A percentile compares a stretch with the other conserved stretches of the same genome.
phyloP scores from a whole-genome alignment of 2,888 invertebrate species.

The Cyaniris semiargus region DNA sequence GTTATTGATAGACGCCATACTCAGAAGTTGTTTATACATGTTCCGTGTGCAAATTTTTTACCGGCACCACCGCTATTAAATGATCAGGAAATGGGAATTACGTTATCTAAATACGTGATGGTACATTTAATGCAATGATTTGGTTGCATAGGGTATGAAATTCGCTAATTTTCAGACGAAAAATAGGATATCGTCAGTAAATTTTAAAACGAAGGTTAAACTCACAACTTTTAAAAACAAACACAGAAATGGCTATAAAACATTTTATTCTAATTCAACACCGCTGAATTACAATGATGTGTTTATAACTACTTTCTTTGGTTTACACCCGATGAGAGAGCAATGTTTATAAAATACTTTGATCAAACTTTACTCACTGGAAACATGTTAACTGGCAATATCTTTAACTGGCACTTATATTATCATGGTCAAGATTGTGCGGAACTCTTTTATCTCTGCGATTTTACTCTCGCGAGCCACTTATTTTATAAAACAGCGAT shows the following conservation, averaged over 20 bases:
- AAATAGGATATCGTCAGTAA: no score
- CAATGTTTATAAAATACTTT: not conserved
- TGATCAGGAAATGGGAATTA: slow-evolving; percentile 3
- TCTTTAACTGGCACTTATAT: not conserved
- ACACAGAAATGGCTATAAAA: not conserved
- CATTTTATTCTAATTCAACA: slow-evolving; percentile 9
- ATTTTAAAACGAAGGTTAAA: not conserved
- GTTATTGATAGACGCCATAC: not conserved
- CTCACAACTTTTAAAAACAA: not conserved
- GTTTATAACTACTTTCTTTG: slow-evolving; percentile 1
- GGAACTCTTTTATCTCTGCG: not conserved
- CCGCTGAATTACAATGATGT: slow-evolving; percentile 8
- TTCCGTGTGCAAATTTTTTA: not conserved
- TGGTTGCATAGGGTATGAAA: no score
- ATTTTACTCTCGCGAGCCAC: not conserved
- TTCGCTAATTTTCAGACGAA: no score
- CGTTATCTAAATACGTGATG: not conserved
- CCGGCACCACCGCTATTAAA: not conserved
- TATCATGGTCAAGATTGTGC: not conserved
- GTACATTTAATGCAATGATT: not conserved
- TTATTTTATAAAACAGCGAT: not conserved
- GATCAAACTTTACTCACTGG: not conserved
- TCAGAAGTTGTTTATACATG: not conserved
- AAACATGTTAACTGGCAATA: not conserved
- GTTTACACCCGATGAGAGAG: slow-evolving; percentile 19